Base-by-base conservation (phyloP, 2,888 invertebrate genomes). In the Clivina fossor region DNA sequence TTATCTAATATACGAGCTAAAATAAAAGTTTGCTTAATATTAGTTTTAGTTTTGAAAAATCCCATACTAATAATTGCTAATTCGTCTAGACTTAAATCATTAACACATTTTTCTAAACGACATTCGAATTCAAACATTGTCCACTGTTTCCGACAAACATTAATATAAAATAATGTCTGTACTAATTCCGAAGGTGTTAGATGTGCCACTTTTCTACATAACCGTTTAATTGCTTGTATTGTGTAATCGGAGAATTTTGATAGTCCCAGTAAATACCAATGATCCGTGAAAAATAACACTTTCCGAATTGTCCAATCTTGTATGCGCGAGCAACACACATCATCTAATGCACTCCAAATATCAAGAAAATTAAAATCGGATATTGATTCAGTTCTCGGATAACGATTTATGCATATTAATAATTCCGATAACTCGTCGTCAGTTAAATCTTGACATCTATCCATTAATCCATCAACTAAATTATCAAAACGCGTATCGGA, bases 1-100 rank as follows among this genome's bases (percentile, higher is more conserved):
- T 75, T 77, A 1, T 73, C 61, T 4, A 71, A 62, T 69, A 74
- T 71, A 5, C 60, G 55, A 20, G 63, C 47, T 37, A 68, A 41
- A 26, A 85, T 79, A 1, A 85, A 75, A 47, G 74, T 74, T 2
- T 72, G 63, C 58, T 79, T 77, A 43, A 90, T 76, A 11, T 76
- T 79, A 1, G 82, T 84, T 72, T 83, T 79, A 11, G 83, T 84
- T 74, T 90, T 90, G 65, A 91, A 91, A 69, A 86, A 89, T 0
- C 86, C 88, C 81, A 88, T 83, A 3, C 84, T 79, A 62, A 86
- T 78, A 9, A 90, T 78, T 8, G 83, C 85, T 56, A 90, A 69
- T 67, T 91, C 89, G 61, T 84, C 80, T 4, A 84, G 62, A 16
- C 74, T 77, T 67, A 88, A 78, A 18, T 78, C 66, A 4, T 79